Percentiles rank a stretch among this genome's conserved stretches.
phyloP scores from a whole-genome alignment of 2,113 vertebrate species.

The Pseudois nayaur region DNA sequence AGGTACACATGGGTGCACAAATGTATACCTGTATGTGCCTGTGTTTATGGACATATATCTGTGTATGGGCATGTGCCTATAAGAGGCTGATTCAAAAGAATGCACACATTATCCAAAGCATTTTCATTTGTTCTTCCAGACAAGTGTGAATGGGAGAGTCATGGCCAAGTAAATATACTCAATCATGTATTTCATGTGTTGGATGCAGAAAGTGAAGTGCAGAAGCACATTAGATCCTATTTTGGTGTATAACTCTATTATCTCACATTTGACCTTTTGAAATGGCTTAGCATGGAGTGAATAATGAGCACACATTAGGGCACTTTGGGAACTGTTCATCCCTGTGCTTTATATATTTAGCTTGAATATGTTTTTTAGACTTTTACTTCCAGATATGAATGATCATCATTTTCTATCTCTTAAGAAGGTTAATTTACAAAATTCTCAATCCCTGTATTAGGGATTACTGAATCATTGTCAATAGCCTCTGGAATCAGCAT shows the following conservation, averaged over 20 bases:
- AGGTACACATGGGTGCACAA: neutral
- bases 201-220: neutral
- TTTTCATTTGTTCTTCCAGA: neutral
- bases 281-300: neutral
- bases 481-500: neutral
- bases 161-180: neutral
- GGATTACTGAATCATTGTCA: neutral
- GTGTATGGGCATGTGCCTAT: neutral
- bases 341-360: neutral
- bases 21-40: neutral
- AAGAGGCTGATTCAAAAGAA: neutral
- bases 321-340: neutral
- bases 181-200: neutral
- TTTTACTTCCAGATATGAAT: neutral
- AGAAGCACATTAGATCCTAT: neutral
- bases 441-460: neutral
- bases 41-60: neutral
- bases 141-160: neutral
- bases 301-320: neutral
- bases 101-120: neutral
- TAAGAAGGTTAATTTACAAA: neutral
- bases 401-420: neutral
- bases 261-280: neutral
- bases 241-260: neutral
- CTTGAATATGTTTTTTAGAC: neutral